phyloP scores from a whole-genome alignment of 2,113 vertebrate genomes.

The Phrynocephalus versicolor region DNA sequence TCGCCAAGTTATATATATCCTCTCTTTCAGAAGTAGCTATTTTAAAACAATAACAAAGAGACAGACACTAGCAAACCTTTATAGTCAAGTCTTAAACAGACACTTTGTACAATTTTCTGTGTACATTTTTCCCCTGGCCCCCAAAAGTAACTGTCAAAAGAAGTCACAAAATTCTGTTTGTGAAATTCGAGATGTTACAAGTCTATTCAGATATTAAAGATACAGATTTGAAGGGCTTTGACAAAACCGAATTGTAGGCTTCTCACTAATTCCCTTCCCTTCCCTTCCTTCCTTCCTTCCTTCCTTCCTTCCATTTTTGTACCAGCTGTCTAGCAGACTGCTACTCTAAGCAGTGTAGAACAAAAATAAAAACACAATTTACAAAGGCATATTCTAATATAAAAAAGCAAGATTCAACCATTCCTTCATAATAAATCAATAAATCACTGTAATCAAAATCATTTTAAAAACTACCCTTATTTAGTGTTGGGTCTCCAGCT shows the following conservation, averaged over 20 bases:
- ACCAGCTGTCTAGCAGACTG: background rate
- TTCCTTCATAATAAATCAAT: no score
- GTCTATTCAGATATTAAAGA: constrained; percentile 25
- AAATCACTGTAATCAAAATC: background rate
- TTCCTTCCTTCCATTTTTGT: background rate
- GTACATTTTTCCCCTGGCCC: background rate
- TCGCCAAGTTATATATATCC: background rate
- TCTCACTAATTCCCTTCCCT: background rate
- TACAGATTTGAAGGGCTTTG: constrained; percentile 30
- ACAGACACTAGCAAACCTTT: constrained; percentile 5
- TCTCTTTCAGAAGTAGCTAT: constrained; percentile 10
- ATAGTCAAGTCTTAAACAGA: constrained; percentile 21
- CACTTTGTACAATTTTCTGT: constrained; percentile 5
- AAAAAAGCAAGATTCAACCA: no score
- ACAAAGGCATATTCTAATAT: no score
- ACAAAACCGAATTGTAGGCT: background rate
- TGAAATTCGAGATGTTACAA: constrained; percentile 18
- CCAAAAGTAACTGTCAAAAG: background rate
- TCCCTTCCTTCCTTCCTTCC: no score
- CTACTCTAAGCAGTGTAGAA: no score
- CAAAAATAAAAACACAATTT: no score
- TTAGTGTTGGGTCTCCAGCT: background rate
- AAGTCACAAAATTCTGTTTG: constrained; percentile 4
- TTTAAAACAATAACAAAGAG: constrained; percentile 19
- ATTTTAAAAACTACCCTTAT: background rate